Evolutionary conservation across 23 tunicate genomes (phyloP).

Genomic region (Pegea sp.): DNA sequence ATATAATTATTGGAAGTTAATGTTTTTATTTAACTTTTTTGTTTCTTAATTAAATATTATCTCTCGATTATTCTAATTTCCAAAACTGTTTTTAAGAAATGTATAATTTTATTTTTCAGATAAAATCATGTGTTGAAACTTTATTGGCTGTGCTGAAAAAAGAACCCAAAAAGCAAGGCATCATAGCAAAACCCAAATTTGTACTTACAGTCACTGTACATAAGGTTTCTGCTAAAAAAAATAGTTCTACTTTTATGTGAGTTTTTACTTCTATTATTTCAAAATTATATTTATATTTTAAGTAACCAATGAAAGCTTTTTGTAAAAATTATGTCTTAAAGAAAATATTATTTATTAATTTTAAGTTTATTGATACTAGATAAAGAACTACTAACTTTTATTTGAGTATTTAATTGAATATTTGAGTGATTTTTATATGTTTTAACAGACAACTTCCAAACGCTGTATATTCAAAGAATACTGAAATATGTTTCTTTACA

Average conservation of each 20-base stretch:
- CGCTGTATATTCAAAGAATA: slow-evolving; percentile 5
- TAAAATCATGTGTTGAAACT: slow-evolving; percentile 1
- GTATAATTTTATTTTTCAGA: slow-evolving; percentile 1
- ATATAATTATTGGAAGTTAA: no score
- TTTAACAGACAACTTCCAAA: slow-evolving; percentile 15
- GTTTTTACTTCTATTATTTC: neutral
- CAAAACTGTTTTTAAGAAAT: neutral
- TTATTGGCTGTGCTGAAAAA: slow-evolving; percentile 2
- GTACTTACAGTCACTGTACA: slow-evolving; percentile 3
- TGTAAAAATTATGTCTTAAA: no score
- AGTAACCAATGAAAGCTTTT: no score
- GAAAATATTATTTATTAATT: neutral
- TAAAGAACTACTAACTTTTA: neutral
- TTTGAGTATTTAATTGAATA: neutral
- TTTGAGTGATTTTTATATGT: no score
- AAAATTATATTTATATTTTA: neutral
- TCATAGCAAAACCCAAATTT: neutral
- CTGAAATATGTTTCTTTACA: slow-evolving; percentile 23
- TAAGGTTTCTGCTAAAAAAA: slow-evolving; percentile 7
- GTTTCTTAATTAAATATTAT: no score
- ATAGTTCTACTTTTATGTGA: slow-evolving; percentile 4
- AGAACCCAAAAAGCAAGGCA: neutral
- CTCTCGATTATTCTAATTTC: no score
- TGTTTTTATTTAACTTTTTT: no score
- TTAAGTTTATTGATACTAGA: neutral